Conservation (phyloP, 2,797 vertebrate genomes). For the Lutjanus campechanus region DNA sequence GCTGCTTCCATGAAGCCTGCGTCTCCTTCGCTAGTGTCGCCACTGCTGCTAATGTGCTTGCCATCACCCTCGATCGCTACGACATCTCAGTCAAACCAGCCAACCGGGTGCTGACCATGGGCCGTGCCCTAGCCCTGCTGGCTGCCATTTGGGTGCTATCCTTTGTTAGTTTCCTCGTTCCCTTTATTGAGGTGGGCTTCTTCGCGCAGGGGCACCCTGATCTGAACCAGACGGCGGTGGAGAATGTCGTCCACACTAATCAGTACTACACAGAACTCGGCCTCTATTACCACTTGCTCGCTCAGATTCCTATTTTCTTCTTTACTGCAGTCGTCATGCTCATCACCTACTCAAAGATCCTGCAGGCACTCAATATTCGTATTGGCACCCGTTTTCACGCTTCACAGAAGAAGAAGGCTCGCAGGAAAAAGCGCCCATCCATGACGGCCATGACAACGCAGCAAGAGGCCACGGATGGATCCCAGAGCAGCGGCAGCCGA, state of each 20-base stretch:
- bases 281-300: slow-evolving; percentile 97
- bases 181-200: slow-evolving; percentile 98
- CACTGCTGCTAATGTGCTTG: slow-evolving; percentile 97
- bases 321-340: slow-evolving; percentile 97
- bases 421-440: slow-evolving; percentile 96
- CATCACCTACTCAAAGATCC: slow-evolving; percentile 97
- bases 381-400: slow-evolving; percentile 97
- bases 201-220: slow-evolving; percentile 89
- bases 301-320: slow-evolving; percentile 98
- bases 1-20: slow-evolving; percentile 99
- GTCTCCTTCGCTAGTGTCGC: slow-evolving; percentile 98
- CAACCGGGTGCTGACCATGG: slow-evolving; percentile 97
- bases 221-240: slow-evolving; percentile 92
- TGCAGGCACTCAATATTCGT: slow-evolving; percentile 98
- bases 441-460: slow-evolving; percentile 88
- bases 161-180: slow-evolving; percentile 95
- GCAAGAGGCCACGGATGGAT: slow-evolving; percentile 84
- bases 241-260: slow-evolving; percentile 88
- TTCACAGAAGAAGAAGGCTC: slow-evolving; percentile 95
- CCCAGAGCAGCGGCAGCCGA: slow-evolving; percentile 90
- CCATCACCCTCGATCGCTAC: slow-evolving; percentile 97
- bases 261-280: slow-evolving; percentile 95
- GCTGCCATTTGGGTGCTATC: slow-evolving; percentile 96
- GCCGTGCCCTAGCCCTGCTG: slow-evolving; percentile 93
- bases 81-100: slow-evolving; percentile 99